These are phyloP conservation scores for Ferdinandea cuprea DNA, from an alignment of 2,888 invertebrate species.

Conservation along the genomic window DNA sequence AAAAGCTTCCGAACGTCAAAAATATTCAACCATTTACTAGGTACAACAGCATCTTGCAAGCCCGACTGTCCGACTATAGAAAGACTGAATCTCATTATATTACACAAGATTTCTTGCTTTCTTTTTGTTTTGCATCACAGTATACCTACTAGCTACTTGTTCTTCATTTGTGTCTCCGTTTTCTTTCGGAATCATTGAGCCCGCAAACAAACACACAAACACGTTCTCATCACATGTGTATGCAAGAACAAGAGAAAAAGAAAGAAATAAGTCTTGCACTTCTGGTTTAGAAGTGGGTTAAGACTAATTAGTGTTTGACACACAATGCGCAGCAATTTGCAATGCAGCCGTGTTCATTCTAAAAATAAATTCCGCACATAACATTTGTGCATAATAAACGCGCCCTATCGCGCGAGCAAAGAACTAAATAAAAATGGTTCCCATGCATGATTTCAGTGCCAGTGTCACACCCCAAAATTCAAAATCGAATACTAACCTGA, in stretches of 20 bases:
- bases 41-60: neutral
- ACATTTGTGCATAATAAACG: slow-evolving; percentile 12
- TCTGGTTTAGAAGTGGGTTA: slow-evolving; percentile 50
- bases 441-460: slow-evolving; percentile 49
- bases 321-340: slow-evolving; percentile 42
- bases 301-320: slow-evolving; percentile 49
- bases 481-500: slow-evolving; percentile 5
- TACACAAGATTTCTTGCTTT: neutral
- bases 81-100: slow-evolving; percentile 2
- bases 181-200: slow-evolving; percentile 18
- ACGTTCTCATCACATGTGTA: neutral
- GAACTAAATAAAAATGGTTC: too few species aligned
- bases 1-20: too few species aligned
- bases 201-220: slow-evolving; percentile 19
- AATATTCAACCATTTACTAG: too few species aligned
- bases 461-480: slow-evolving; percentile 48
- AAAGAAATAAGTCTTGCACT: slow-evolving; percentile 41
- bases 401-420: slow-evolving; percentile 22
- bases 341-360: slow-evolving; percentile 9
- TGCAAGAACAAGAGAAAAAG: too few species aligned
- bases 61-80: slow-evolving; percentile 11
- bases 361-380: slow-evolving; percentile 15
- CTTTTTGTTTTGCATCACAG: slow-evolving; percentile 4
- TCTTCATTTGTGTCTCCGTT: slow-evolving; percentile 4
- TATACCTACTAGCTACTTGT: too few species aligned